phyloP scores from a whole-genome alignment of 2,113 vertebrate species.

The Azemiops feae region DNA sequence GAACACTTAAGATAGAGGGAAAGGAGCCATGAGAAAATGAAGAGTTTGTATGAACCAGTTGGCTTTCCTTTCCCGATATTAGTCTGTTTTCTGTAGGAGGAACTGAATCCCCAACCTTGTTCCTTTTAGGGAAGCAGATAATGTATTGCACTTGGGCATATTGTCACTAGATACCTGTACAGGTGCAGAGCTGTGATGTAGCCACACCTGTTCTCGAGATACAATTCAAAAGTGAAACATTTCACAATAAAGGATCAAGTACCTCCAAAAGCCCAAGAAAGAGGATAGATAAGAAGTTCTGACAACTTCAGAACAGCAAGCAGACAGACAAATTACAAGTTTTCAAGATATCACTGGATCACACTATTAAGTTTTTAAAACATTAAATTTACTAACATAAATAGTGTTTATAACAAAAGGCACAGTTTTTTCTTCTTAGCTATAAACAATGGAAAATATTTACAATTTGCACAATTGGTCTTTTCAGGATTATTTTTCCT shows the following conservation, averaged over 20 bases:
- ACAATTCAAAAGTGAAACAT: not conserved
- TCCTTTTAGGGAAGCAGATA: not conserved
- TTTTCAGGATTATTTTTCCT: conserved; percentile 46
- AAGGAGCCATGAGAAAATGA: not conserved
- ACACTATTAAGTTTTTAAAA: conserved; percentile 52
- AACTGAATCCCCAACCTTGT: not conserved
- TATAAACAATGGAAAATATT: conserved; percentile 84
- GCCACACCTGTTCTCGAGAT: not conserved
- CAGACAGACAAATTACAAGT: not conserved
- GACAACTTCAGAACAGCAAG: not conserved
- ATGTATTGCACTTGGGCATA: too few relatives aligned
- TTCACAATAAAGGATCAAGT: not conserved
- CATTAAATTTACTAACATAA: conserved; percentile 89
- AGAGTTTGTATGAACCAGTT: not conserved
- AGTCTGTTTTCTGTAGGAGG: not conserved
- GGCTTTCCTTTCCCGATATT: not conserved
- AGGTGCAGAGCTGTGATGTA: not conserved
- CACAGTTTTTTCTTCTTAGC: conserved; percentile 77
- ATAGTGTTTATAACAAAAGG: conserved; percentile 90
- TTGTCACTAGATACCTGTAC: not conserved
- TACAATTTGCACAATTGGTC: conserved; percentile 78
- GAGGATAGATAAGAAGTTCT: not conserved
- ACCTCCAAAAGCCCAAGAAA: not conserved
- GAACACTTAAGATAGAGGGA: not conserved
- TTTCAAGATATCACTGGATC: not conserved